These are phyloP conservation scores for Terebella lapidaria DNA, from an alignment of 2,888 invertebrate genomes.

Conservation along the genomic window DNA sequence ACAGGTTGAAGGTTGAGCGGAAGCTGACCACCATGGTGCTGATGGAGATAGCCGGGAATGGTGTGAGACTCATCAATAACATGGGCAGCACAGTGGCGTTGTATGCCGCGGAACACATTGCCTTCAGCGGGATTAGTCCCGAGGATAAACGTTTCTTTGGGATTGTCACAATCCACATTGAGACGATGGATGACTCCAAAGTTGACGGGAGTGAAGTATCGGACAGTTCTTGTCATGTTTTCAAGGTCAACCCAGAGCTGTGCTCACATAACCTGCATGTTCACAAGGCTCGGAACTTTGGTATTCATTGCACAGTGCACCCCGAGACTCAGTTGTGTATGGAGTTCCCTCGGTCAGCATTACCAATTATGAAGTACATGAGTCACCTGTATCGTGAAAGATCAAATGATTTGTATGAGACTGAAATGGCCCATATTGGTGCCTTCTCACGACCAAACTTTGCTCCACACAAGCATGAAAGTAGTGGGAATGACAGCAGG, in stretches of 20 bases:
- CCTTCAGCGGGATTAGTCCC: conserved; percentile 82
- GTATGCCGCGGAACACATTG: conserved; percentile 78
- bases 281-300: conserved; percentile 76
- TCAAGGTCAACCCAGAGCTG: conserved; percentile 83
- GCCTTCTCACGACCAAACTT: background rate
- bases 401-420: conserved; percentile 34
- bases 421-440: conserved; percentile 31
- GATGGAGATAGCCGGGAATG: conserved; percentile 76
- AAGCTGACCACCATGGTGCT: conserved; percentile 73
- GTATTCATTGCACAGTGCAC: conserved; percentile 67
- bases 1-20: conserved; percentile 81
- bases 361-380: conserved; percentile 61
- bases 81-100: conserved; percentile 76
- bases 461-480: conserved; percentile 64
- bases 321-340: conserved; percentile 62
- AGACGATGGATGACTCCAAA: conserved; percentile 27
- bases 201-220: conserved; percentile 33
- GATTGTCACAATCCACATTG: conserved; percentile 67
- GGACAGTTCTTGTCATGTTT: conserved; percentile 85
- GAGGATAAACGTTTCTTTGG: conserved; percentile 86
- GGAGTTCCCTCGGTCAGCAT: conserved; percentile 84
- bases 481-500: conserved; percentile 85
- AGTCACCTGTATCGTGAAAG: conserved; percentile 57
- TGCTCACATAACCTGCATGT: conserved; percentile 76
- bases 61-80: conserved; percentile 69